Percentiles rank a stretch among this genome's conserved stretches.
These are phyloP conservation scores for Pristionchus japonicus DNA, from an alignment of 2,888 invertebrate genomes.

Conservation along the genomic window DNA sequence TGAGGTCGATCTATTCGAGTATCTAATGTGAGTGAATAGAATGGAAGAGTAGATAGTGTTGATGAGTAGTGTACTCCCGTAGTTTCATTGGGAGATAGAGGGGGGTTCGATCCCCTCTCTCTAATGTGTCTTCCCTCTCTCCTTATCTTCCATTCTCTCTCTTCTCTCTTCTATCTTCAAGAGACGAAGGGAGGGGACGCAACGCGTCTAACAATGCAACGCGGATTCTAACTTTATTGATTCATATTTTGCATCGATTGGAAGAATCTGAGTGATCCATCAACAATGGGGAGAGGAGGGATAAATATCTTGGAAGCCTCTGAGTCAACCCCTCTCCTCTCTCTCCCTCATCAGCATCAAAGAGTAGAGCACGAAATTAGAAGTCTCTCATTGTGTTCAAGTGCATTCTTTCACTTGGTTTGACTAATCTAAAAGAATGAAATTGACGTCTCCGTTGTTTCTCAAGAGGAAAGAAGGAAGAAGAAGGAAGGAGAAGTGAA, in stretches of 20 bases:
- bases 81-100: background rate
- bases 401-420: background rate
- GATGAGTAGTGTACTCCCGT: background rate
- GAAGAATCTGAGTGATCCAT: background rate
- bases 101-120: background rate
- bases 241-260: background rate
- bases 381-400: background rate
- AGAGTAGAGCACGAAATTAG: background rate
- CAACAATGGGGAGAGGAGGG: background rate
- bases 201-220: background rate
- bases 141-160: background rate
- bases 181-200: background rate
- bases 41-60: background rate
- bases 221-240: background rate
- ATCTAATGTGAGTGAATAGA: background rate
- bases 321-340: background rate
- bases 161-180: conserved; percentile 10
- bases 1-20: background rate
- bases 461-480: background rate
- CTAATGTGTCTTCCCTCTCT: conserved; percentile 1
- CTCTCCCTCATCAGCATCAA: background rate
- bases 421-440: background rate
- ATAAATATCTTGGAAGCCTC: background rate
- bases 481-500: background rate
- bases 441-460: background rate